Base-by-base conservation (phyloP, 1,140 invertebrate genomes). In the Solenopsis invicta region DNA sequence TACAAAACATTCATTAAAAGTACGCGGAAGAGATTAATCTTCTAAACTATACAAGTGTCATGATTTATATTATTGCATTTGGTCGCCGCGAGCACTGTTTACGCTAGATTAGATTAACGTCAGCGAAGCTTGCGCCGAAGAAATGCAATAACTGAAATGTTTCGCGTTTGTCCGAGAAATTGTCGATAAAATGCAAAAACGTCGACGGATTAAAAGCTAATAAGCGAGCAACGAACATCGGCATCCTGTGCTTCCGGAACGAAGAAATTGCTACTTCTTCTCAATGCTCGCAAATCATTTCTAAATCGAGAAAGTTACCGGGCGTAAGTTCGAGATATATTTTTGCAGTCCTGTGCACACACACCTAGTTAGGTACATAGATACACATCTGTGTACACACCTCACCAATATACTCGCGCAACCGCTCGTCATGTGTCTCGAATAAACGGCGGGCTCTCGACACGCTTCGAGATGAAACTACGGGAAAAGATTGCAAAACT, bases 401-500 rank as follows among this genome's bases (percentile, higher is more conserved):
- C 29, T 56, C 21, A 78, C 64, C 71, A 64, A 72, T 76, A 85
- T 81, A 64, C 61, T 21, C 56, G 34, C 18, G 45, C 61, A 85
- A 71, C 62, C 88, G 87, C 91, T 93, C 93, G 90, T 94, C 93
- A 94, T 93, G 90, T 89, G 91, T 92, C 74, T 89, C 92, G 93
- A 94, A 94, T 94, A 93, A 93, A 94, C 90, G 92, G 87, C 90
- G 88, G 71, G 54, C 91, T 89, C 89, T 90, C 90, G 77, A 88
- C 71, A 90, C 69, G 87, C 67, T 52, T 66, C 87, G 69, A 75
- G 86, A 87, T 90, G 86, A 92, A 93, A 93, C 90, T 91, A 89
- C 67, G 59, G 92, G 90, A 88, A 93, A 92, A 94, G 91, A 94
- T 95, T 93, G 92, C 92, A 67, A 94, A 95, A 95, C 93, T 95